A percentile compares a stretch with the other conserved stretches of the same genome.
phyloP scores from a whole-genome alignment of 2,888 invertebrate genomes.

The Blastobasis lacticolella region DNA sequence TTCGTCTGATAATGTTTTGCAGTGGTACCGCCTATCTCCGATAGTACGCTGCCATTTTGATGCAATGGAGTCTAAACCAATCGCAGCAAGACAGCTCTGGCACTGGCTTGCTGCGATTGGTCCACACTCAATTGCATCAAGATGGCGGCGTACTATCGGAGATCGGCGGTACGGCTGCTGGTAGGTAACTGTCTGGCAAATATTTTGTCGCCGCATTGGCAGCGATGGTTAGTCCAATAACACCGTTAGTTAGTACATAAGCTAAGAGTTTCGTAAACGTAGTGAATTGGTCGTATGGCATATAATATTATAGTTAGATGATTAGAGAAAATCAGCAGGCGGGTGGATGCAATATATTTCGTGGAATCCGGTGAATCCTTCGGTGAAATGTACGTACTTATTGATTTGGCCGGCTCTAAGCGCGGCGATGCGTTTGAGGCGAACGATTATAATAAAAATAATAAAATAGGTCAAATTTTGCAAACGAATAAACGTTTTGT shows the following conservation, averaged over 20 bases:
- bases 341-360: conserved; percentile 62
- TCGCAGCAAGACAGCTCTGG: too few species aligned
- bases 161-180: conserved; percentile 13
- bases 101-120: too few species aligned
- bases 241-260: conserved; percentile 19
- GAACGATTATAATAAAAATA: conserved; percentile 32
- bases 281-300: conserved; percentile 61
- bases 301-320: conserved; percentile 61
- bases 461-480: conserved; percentile 63
- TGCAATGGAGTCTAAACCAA: too few species aligned
- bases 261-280: conserved; percentile 57
- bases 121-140: too few species aligned
- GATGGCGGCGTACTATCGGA: too few species aligned
- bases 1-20: conserved; percentile 15
- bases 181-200: conserved; percentile 54
- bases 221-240: conserved; percentile 36
- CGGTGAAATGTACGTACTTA: conserved; percentile 61
- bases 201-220: conserved; percentile 48
- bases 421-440: conserved; percentile 32
- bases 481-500: conserved; percentile 65
- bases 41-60: too few species aligned
- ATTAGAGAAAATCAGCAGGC: conserved; percentile 58
- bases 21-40: conserved; percentile 15
- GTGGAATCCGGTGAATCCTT: conserved; percentile 55
- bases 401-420: conserved; percentile 49